Base-by-base conservation (phyloP, 2,888 invertebrate species). In the Tenthredo scrophulariae region DNA sequence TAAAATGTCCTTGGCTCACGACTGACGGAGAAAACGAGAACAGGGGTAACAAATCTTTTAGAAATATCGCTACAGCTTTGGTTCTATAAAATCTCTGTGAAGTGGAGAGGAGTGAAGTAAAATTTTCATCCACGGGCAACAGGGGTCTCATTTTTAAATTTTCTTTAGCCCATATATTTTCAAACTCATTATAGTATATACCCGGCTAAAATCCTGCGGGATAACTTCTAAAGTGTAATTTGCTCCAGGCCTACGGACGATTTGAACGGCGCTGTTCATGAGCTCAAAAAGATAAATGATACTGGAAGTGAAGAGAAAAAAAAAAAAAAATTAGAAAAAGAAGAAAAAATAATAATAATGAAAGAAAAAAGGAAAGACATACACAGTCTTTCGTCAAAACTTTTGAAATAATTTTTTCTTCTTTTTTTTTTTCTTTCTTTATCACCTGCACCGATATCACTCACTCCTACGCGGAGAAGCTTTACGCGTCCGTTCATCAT, bases 201-300 rank as follows among this genome's bases (percentile, higher is more conserved):
- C 15, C n/a, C n/a, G 18, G 22, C 33, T 54, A 29, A 79, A 58
- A 79, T 37, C 37, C 79, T 15, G 58, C 33, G 79, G 33, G 58
- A 58, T 79, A 58, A 29, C 37, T 58, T 37, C n/a, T 33, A 33
- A 58, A 58, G 79, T 58, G 58, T 79, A 79, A 79, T 79, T 79
- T 54, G 22, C 77, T 4, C 7, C 50, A 10, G 46, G 50, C 29
- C 50, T 50, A 26, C 77, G 50, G 7, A 62, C 62, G 37, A 33
- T 80, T 74, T 70, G 22, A 70, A 70, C 72, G 72, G 9, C 40
- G 22, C 37, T 6, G 5, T 65, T 65, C n/a, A 0, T 26, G 29
- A 9, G 10, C 22, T 9, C 10, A 58, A 58, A n/a, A 10, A 9
- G 58, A 62, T 10, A 22, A 26, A 62, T 13, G 62, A 62, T 33